phyloP scores from a whole-genome alignment of 1,140 invertebrate species.

The Drosophila tsacasi region DNA sequence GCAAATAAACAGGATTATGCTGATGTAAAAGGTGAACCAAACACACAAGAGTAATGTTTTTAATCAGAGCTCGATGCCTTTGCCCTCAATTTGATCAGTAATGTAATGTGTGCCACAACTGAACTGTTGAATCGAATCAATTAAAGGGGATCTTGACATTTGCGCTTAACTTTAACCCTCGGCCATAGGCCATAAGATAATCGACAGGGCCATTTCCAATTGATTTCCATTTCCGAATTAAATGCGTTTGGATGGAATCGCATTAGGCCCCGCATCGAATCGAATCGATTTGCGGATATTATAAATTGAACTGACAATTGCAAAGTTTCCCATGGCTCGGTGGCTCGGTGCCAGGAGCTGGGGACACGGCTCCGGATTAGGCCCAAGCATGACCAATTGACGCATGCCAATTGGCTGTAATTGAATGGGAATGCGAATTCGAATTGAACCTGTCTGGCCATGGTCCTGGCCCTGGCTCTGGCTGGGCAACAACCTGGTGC shows the following conservation, averaged over 20 bases:
- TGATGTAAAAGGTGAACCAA: not conserved
- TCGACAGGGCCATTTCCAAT: slow-evolving; percentile 9
- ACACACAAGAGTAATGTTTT: not conserved
- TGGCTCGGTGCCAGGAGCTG: not conserved
- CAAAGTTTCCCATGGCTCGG: not conserved
- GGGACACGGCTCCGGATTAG: not conserved
- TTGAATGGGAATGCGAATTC: slow-evolving; percentile 34
- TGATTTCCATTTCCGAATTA: slow-evolving; percentile 26
- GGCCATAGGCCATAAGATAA: slow-evolving; percentile 19
- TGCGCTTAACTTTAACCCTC: slow-evolving; percentile 10
- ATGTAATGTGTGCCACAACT: not conserved
- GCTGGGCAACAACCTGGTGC: too few relatives aligned
- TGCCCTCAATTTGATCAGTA: not conserved
- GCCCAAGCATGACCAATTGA: slow-evolving; percentile 22
- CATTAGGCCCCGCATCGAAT: slow-evolving; percentile 5
- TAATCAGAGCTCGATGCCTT: not conserved
- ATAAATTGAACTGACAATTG: slow-evolving; percentile 31
- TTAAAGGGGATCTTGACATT: slow-evolving; percentile 24
- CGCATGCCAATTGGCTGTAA: slow-evolving; percentile 44
- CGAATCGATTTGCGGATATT: slow-evolving; percentile 35
- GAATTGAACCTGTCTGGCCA: slow-evolving; percentile 1
- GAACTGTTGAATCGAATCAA: slow-evolving; percentile 15
- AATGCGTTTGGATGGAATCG: slow-evolving; percentile 20
- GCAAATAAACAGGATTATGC: slow-evolving; percentile 1
- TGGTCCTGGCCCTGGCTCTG: not conserved